These are phyloP conservation scores for Calameuta idolon DNA, from an alignment of 2,888 invertebrate genomes.

Conservation along the genomic window DNA sequence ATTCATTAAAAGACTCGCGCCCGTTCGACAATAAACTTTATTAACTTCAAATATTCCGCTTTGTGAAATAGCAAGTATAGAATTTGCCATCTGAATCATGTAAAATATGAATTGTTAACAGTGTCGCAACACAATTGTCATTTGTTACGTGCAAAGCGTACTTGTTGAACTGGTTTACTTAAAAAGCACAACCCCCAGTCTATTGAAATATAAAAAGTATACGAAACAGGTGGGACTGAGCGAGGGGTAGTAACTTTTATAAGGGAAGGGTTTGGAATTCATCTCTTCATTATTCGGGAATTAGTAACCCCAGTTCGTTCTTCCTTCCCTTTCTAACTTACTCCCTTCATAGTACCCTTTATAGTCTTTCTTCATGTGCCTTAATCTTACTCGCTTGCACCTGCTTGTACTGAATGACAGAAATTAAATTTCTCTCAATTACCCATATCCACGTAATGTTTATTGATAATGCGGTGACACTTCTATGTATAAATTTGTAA, in stretches of 20 bases:
- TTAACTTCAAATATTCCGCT: background rate
- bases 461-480: background rate
- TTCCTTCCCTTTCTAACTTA: constrained; percentile 30
- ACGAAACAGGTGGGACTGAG: background rate
- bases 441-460: background rate
- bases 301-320: constrained; percentile 63
- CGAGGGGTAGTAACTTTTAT: background rate
- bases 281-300: constrained; percentile 65
- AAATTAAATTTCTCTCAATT: background rate
- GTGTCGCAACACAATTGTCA: background rate
- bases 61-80: background rate
- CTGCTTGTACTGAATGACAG: background rate
- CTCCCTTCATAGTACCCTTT: background rate
- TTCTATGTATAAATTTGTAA: background rate
- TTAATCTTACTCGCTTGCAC: background rate
- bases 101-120: background rate
- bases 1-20: background rate
- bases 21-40: background rate
- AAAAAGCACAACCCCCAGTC: background rate
- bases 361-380: background rate
- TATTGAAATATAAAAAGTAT: background rate
- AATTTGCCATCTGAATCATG: background rate
- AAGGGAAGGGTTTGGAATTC: constrained; percentile 51
- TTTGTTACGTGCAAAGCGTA: background rate
- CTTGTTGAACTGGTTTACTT: background rate